Evolutionary conservation across 2,113 vertebrate genomes (phyloP), one percentile per base, ranked within the genome.

Genomic region (Gobiocypris rarus): DNA sequence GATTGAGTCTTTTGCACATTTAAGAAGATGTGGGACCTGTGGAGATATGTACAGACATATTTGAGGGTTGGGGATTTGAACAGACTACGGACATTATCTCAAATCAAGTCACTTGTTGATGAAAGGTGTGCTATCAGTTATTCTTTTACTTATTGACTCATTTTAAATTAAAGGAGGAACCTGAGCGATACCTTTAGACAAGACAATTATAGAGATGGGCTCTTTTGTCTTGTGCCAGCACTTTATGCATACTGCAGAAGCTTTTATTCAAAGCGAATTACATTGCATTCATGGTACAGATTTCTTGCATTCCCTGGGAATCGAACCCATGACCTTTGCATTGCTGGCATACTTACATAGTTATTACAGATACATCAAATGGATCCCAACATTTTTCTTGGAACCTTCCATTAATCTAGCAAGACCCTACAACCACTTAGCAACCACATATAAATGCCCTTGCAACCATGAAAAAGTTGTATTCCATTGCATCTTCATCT

Each of bases 1-100:
- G 9, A 69, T 69, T n/a, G 34, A 70, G 67, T 41, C 34, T 41
- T n/a, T 70, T 70, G 22, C 65, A n/a, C 65, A 41, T 69, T 41
- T 69, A 5, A 70, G 34, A 70, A 5, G 34, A 41, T 69, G 65
- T 69, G 31, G 3, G 65, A 22, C 31, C 65, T n/a, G 31, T 22
- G 67, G 31, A 41, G 34, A 70, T 24, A 11, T 70, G 34, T 13
- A 31, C 15, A 31, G 14, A 17, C 61, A 17, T 31, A 17, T 9
- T 65, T 65, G 24, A 22, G 34, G 9, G 0, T 22, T 69, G 31
- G 17, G 31, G 65, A 38, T 5, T 22, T 41, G 31, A 69, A 22
- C 31, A 38, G 19, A 2, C 61, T 67, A 4, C 31, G 34, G 17
- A 17, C 31, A 34, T 67, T 67, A 34, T 15, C 9, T 34, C 1